Conservation (phyloP, 2,888 invertebrate species). For the Crocallis elinguaria region DNA sequence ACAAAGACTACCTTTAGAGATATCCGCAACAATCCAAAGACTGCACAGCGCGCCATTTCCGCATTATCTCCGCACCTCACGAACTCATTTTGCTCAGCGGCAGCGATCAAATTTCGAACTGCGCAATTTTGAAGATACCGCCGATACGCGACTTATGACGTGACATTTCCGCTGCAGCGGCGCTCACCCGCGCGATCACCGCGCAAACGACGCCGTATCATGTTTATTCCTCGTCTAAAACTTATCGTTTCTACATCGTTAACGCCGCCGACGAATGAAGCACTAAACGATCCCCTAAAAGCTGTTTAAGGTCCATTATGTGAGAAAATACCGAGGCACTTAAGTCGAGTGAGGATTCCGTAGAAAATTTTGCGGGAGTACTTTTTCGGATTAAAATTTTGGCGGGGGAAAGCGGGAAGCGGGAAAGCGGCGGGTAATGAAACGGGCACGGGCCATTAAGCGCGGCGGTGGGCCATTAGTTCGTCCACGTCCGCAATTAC, state of each 20-base stretch:
- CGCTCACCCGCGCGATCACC: slow-evolving; percentile 37
- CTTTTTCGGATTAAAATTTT: slow-evolving; percentile 72
- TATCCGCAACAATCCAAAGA: not conserved
- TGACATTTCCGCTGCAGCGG: slow-evolving; percentile 18
- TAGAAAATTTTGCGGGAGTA: slow-evolving; percentile 43
- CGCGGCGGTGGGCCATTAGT: slow-evolving; percentile 63
- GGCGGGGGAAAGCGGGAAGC: slow-evolving; percentile 53
- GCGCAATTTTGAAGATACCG: slow-evolving; percentile 11
- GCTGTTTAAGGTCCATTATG: slow-evolving; percentile 70
- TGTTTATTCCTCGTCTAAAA: slow-evolving; percentile 63
- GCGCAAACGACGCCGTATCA: slow-evolving; percentile 54
- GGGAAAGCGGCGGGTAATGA: slow-evolving; percentile 64
- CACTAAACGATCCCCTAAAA: slow-evolving; percentile 64
- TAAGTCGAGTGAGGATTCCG: slow-evolving; percentile 49
- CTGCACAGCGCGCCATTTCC: not conserved
- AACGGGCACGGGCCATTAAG: slow-evolving; percentile 71
- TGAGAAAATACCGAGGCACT: slow-evolving; percentile 61
- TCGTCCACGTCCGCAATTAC: slow-evolving; percentile 70
- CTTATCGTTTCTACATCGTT: slow-evolving; percentile 73
- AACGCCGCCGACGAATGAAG: slow-evolving; percentile 62
- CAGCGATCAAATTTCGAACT: slow-evolving; percentile 13
- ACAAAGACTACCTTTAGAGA: too few relatives aligned
- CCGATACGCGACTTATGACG: slow-evolving; percentile 19
- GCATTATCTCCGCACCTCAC: not conserved
- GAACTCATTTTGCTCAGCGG: not conserved